Percentiles rank a stretch among this genome's conserved stretches.
Conservation (phyloP, 2,113 vertebrate genomes). For the Coregonus clupeaformis region DNA sequence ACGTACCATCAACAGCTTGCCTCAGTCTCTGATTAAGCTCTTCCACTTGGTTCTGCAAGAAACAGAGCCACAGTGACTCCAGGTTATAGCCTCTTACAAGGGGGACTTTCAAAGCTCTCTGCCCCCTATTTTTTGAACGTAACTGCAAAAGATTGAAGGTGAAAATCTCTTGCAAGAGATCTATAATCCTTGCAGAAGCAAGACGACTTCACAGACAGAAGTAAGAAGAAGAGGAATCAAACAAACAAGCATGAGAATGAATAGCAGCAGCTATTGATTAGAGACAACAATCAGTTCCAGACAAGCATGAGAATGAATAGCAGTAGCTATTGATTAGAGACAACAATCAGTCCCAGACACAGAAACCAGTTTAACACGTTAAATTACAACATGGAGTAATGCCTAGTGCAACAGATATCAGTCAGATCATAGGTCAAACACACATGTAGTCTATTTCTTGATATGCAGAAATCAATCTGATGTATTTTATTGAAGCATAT, state of each 20-base stretch:
- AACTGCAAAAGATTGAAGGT: conserved; percentile 81
- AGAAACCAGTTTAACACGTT: not conserved
- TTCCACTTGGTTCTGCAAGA: conserved; percentile 95
- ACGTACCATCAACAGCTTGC: conserved; percentile 89
- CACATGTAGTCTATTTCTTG: not conserved
- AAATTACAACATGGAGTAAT: not conserved
- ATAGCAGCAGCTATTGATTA: not conserved
- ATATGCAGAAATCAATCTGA: not conserved
- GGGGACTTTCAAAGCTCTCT: conserved; percentile 80
- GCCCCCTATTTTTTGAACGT: conserved; percentile 80
- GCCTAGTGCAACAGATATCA: not conserved
- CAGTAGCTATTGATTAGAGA: not conserved
- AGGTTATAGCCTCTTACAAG: conserved; percentile 81
- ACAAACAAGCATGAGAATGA: not conserved
- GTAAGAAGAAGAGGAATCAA: not conserved
- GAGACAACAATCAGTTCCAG: not conserved
- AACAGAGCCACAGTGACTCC: conserved; percentile 81
- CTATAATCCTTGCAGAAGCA: conserved; percentile 47
- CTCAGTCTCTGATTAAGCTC: conserved; percentile 91
- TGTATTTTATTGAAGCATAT: not conserved
- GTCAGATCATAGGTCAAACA: not conserved
- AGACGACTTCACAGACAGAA: conserved; percentile 21
- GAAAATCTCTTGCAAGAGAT: conserved; percentile 74
- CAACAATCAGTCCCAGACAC: not conserved
- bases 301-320: not conserved